Percentiles rank a stretch among this genome's conserved stretches.
Conservation (phyloP, 2,113 vertebrate genomes). For the Thryonomys swinderianus region DNA sequence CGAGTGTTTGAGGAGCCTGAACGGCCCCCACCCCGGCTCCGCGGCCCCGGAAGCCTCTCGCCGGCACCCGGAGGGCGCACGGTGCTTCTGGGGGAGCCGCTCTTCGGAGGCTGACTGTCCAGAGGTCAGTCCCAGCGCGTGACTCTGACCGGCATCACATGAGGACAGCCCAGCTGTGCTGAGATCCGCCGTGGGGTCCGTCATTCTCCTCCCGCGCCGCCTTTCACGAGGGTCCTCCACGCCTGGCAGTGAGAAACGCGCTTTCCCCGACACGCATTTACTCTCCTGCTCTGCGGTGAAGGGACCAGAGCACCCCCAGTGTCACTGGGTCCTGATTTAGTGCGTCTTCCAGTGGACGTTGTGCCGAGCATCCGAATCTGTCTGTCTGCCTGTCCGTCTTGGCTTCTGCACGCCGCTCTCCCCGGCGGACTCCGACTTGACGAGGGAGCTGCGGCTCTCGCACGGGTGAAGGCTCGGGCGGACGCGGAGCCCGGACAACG, state of each 20-base stretch:
- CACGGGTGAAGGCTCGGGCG: slow-evolving; percentile 11
- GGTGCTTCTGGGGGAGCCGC: not conserved
- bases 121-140: not conserved
- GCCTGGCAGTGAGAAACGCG: not conserved
- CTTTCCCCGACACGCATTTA: not conserved
- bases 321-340: not conserved
- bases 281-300: not conserved
- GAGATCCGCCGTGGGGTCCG: too few species aligned
- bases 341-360: not conserved
- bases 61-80: not conserved
- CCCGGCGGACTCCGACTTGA: not conserved
- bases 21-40: too few species aligned
- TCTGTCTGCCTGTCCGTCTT: not conserved
- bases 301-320: not conserved
- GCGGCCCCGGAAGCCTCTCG: not conserved
- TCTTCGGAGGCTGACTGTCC: not conserved
- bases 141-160: too few species aligned
- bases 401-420: not conserved
- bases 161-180: too few species aligned
- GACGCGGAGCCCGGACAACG: not conserved
- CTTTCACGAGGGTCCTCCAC: not conserved
- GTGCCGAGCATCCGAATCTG: not conserved
- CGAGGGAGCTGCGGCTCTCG: slow-evolving; percentile 34
- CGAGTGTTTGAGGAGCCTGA: not conserved
- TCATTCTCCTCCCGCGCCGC: too few species aligned